Evolutionary conservation across 2,797 vertebrate genomes (phyloP).

Genomic region (Peromyscus melanophrys): DNA sequence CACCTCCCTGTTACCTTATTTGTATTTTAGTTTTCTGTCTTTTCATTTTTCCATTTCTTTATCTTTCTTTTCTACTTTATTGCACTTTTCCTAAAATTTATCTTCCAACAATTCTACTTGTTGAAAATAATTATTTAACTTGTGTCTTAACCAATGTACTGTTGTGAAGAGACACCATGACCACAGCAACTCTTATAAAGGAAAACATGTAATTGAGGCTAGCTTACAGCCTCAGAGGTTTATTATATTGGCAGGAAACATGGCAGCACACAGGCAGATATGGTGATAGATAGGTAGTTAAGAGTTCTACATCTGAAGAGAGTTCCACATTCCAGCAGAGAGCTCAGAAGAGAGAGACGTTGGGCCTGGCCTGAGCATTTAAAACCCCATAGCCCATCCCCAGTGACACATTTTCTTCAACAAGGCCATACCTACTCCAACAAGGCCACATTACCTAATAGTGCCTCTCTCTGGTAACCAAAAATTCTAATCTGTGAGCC

Average conservation of each 20-base stretch:
- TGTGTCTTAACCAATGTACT: neutral
- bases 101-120: neutral
- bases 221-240: neutral
- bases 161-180: neutral
- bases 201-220: neutral
- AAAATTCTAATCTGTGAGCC: no score
- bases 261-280: neutral
- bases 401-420: neutral
- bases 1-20: neutral
- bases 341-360: neutral
- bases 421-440: neutral
- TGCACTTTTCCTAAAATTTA: constrained; percentile 10
- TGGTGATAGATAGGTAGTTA: neutral
- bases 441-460: no score
- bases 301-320: neutral
- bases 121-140: neutral
- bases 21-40: neutral
- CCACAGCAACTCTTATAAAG: neutral
- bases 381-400: neutral
- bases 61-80: neutral
- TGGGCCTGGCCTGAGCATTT: neutral
- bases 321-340: neutral
- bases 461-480: no score
- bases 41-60: constrained; percentile 1
- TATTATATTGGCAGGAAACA: neutral